Evolutionary conservation across 2,797 vertebrate species (phyloP).

Genomic region (Distichodus sexfasciatus): DNA sequence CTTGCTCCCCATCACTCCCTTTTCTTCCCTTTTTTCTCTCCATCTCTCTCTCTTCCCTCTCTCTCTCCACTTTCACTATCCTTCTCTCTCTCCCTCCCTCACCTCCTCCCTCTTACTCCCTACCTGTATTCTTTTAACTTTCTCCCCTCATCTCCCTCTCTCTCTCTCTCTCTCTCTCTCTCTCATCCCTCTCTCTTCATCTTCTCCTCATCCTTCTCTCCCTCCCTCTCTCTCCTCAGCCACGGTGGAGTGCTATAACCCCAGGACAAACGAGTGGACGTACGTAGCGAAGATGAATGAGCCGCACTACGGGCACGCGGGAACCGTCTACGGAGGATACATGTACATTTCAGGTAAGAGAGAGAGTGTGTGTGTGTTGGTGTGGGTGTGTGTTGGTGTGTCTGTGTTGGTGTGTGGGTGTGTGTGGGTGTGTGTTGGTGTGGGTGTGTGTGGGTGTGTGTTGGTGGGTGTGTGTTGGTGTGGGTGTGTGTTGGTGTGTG

Average conservation of each 20-base stretch:
- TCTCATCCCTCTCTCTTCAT: conserved; percentile 62
- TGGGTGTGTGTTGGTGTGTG: too few species aligned
- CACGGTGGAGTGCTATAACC: conserved; percentile 98
- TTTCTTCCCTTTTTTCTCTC: not conserved
- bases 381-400: too few species aligned
- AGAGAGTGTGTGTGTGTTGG: too few species aligned
- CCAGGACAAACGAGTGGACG: conserved; percentile 96
- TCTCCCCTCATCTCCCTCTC: not conserved
- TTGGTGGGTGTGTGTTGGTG: too few species aligned
- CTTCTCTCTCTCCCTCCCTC: not conserved
- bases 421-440: too few species aligned
- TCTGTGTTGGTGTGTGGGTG: too few species aligned
- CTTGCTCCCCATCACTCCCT: too few species aligned
- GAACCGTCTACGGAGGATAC: conserved; percentile 95
- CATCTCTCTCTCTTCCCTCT: not conserved
- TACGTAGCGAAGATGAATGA: conserved; percentile 99
- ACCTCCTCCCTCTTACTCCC: not conserved
- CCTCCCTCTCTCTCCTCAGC: conserved; percentile 68
- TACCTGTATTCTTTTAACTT: not conserved
- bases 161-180: conserved; percentile 59
- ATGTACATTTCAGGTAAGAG: conserved; percentile 99
- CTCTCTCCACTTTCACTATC: too few species aligned
- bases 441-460: too few species aligned
- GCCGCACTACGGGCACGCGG: conserved; percentile 96
- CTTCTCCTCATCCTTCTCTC: not conserved